A percentile compares a stretch with the other conserved stretches of the same genome.
Conservation (phyloP, 2,888 invertebrate species). For the Baronia brevicornis region DNA sequence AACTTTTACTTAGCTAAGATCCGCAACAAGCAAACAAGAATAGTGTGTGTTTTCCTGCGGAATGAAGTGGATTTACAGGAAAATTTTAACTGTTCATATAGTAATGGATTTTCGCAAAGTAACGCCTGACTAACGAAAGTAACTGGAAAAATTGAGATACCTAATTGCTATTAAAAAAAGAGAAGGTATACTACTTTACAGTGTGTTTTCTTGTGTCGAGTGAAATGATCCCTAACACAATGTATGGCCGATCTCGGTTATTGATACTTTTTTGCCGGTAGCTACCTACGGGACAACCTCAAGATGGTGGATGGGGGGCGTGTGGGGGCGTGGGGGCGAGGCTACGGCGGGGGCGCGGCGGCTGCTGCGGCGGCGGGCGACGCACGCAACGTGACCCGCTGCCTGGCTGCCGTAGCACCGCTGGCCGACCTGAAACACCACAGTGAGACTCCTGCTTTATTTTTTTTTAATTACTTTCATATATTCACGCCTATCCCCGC, state of each 20-base stretch:
- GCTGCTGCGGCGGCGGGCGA: conserved; percentile 87
- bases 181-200: not conserved
- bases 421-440: conserved; percentile 89
- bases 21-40: no score
- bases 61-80: no score
- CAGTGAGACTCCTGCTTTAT: conserved; percentile 64
- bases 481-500: no score
- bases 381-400: conserved; percentile 84
- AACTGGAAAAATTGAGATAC: not conserved
- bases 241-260: not conserved
- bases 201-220: no score
- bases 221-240: no score
- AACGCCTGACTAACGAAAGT: no score
- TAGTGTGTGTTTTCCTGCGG: no score
- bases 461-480: no score
- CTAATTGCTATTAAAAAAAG: not conserved
- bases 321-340: conserved; percentile 89
- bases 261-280: conserved; percentile 25
- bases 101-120: no score
- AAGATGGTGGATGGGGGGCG: conserved; percentile 87
- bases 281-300: conserved; percentile 85
- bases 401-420: conserved; percentile 90
- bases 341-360: conserved; percentile 92
- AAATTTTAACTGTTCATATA: no score
- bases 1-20: no score